Percentiles rank a stretch among this genome's conserved stretches.
phyloP scores from a whole-genome alignment of 2,797 vertebrate genomes.

The Pantherophis vulpinus region DNA sequence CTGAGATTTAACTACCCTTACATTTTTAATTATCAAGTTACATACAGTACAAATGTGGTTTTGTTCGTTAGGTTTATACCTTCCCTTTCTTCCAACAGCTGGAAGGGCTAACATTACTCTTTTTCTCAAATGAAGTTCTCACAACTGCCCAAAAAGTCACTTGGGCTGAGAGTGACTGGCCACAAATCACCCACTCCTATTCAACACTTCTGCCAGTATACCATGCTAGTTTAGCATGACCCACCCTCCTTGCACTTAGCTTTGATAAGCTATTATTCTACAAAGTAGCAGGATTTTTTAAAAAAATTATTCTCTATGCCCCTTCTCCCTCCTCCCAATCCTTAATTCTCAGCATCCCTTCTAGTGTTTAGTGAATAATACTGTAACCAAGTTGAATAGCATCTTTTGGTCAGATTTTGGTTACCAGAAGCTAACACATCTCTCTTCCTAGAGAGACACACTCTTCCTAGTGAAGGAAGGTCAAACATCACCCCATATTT shows the following conservation, averaged over 20 bases:
- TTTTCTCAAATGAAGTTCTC: not conserved
- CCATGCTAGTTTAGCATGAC: no score
- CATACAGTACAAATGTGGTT: not conserved
- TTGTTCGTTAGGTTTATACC: not conserved
- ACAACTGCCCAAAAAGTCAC: not conserved
- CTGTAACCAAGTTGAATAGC: not conserved
- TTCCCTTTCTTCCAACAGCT: not conserved
- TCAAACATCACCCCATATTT: not conserved
- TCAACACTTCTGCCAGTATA: not conserved
- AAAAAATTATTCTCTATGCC: not conserved
- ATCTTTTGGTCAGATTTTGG: not conserved
- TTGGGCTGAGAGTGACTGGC: not conserved
- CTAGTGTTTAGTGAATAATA: not conserved
- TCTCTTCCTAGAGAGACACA: not conserved
- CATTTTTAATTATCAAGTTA: not conserved
- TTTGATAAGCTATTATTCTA: no score
- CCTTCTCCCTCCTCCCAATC: fast-evolving
- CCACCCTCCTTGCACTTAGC: not conserved
- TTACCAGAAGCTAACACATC: not conserved
- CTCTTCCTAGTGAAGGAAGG: not conserved
- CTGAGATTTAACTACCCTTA: not conserved
- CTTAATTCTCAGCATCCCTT: not conserved
- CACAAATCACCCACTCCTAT: not conserved
- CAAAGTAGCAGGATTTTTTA: not conserved
- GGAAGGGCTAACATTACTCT: not conserved